Conservation (phyloP, 2,797 vertebrate genomes). For the Molossus alvarezi region DNA sequence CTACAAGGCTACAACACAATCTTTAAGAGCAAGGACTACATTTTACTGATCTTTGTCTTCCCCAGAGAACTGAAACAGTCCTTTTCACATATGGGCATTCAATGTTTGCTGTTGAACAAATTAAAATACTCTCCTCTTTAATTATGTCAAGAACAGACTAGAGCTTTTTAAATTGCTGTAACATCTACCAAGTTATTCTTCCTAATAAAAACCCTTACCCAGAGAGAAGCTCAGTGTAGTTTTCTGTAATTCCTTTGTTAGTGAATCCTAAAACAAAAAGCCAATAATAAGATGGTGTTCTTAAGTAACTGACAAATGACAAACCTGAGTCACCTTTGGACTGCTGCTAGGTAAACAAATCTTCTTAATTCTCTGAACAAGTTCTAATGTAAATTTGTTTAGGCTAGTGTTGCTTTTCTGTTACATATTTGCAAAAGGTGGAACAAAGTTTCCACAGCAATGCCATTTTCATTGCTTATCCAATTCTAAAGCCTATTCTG, state of each 20-base stretch:
- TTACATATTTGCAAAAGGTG: constrained; percentile 70
- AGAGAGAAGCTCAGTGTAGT: constrained; percentile 27
- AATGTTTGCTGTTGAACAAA: constrained; percentile 3
- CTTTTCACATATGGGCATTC: not conserved
- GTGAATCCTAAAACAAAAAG: not conserved
- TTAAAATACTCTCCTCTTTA: constrained; percentile 71
- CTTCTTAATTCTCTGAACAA: not conserved
- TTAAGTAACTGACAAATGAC: not conserved
- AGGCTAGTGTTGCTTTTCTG: constrained; percentile 57
- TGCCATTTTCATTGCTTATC: constrained; percentile 30
- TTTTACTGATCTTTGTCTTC: not conserved
- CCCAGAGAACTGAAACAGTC: not conserved
- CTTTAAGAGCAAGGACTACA: not conserved
- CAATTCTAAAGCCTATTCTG: constrained; percentile 13
- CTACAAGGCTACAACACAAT: not conserved
- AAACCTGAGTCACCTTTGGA: constrained; percentile 13
- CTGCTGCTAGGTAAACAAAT: not conserved
- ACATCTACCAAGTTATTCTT: constrained; percentile 58
- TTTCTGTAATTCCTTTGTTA: not conserved
- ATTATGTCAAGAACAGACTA: constrained; percentile 65
- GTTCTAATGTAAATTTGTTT: constrained; percentile 59
- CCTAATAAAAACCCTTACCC: constrained; percentile 63
- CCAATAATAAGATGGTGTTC: not conserved
- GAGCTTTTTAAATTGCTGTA: constrained; percentile 27
- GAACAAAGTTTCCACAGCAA: constrained; percentile 19